Conservation (phyloP, 1,140 invertebrate genomes). For the Drosophila insularis region DNA sequence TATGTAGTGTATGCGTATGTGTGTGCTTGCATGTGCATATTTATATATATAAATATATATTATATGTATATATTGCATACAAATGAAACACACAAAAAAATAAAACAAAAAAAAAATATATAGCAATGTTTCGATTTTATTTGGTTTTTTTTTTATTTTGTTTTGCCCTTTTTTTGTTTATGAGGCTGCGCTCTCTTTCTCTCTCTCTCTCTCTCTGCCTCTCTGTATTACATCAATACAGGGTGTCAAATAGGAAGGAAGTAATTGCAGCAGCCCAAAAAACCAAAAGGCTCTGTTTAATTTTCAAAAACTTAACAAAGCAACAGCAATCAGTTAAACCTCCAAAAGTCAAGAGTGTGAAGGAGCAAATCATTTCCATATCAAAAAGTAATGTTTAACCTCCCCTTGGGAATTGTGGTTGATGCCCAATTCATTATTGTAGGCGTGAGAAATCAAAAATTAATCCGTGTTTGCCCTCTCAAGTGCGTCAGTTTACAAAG, state of each 20-base stretch:
- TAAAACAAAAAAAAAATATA: background rate
- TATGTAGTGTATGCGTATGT: background rate
- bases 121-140: constrained; percentile 4
- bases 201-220: background rate
- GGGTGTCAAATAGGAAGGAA: background rate
- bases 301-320: too few species aligned
- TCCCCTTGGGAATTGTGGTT: too few species aligned
- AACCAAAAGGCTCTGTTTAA: too few species aligned
- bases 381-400: too few species aligned
- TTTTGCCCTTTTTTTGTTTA: constrained; percentile 5
- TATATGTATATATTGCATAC: background rate
- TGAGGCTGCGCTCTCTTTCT: background rate
- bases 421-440: too few species aligned
- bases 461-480: too few species aligned
- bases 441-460: too few species aligned
- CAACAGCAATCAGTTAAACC: too few species aligned
- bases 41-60: background rate
- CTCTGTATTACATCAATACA: constrained; percentile 4
- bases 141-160: background rate
- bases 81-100: background rate
- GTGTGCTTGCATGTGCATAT: background rate
- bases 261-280: too few species aligned
- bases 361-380: too few species aligned
- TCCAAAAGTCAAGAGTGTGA: too few species aligned
- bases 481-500: too few species aligned